Conservation (phyloP, 1,140 invertebrate species). For the Druon quercuslanigerum region DNA sequence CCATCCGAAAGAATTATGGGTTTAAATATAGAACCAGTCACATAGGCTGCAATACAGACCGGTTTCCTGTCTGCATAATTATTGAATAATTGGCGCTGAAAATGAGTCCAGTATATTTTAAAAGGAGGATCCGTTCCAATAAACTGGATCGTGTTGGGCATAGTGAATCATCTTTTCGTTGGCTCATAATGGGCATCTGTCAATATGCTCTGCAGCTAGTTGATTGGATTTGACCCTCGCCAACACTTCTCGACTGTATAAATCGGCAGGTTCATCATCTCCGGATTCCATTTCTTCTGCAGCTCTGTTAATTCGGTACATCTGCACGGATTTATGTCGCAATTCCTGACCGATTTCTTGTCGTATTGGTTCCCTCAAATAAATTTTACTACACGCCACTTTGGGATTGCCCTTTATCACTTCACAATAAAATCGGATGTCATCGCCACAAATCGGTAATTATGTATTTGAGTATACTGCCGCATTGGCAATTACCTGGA, state of each 20-base stretch:
- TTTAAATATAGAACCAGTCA: not conserved
- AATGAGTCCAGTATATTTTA: too few relatives aligned
- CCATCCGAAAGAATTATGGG: not conserved
- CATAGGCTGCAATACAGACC: not conserved
- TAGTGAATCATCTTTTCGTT: not conserved
- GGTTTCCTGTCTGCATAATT: not conserved
- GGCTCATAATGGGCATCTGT: not conserved
- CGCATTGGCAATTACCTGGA: not conserved
- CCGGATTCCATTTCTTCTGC: not conserved
- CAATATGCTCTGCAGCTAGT: not conserved
- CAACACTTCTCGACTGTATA: not conserved
- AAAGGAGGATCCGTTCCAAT: not conserved
- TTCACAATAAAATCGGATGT: not conserved
- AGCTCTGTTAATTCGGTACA: not conserved
- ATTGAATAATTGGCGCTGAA: not conserved
- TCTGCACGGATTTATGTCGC: not conserved
- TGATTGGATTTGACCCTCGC: not conserved
- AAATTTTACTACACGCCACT: not conserved
- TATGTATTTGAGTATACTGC: not conserved
- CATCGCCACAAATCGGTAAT: not conserved
- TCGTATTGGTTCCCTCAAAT: not conserved
- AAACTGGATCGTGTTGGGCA: conserved; percentile 1
- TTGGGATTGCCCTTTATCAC: not conserved
- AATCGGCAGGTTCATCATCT: conserved; percentile 4
- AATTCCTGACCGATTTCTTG: not conserved